phyloP scores from a whole-genome alignment of 2,113 vertebrate genomes.

The Hypocryptadius cinnamomeus region DNA sequence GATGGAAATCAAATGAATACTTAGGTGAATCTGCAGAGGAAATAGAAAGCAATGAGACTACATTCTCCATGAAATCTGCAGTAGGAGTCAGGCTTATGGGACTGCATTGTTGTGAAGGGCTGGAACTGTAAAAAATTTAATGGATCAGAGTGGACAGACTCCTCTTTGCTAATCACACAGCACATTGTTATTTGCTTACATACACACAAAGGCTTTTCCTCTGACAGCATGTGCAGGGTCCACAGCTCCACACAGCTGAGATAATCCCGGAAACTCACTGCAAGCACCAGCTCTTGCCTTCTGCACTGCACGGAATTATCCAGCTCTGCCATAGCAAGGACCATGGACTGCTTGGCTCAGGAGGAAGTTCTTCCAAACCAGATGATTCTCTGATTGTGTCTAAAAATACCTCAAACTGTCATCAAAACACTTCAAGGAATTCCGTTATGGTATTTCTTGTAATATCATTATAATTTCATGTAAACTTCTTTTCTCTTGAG shows the following conservation, averaged over 20 bases:
- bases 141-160: neutral
- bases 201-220: neutral
- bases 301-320: neutral
- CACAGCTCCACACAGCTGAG: neutral
- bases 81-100: neutral
- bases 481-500: neutral
- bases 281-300: neutral
- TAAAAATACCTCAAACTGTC: slow-evolving; percentile 16
- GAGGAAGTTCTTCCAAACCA: neutral
- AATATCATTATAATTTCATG: neutral
- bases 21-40: neutral
- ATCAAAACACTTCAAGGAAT: slow-evolving; percentile 24
- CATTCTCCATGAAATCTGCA: neutral
- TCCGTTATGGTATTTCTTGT: neutral
- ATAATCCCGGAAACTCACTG: neutral
- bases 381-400: neutral
- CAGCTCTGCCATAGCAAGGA: neutral
- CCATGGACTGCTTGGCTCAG: neutral
- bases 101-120: neutral
- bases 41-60: neutral
- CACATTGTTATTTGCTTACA: neutral
- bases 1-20: neutral
- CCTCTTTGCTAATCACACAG: neutral
- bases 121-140: neutral
- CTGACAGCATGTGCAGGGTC: neutral